Base-by-base conservation (phyloP, 2,888 invertebrate species). In the Maniola hyperantus region DNA sequence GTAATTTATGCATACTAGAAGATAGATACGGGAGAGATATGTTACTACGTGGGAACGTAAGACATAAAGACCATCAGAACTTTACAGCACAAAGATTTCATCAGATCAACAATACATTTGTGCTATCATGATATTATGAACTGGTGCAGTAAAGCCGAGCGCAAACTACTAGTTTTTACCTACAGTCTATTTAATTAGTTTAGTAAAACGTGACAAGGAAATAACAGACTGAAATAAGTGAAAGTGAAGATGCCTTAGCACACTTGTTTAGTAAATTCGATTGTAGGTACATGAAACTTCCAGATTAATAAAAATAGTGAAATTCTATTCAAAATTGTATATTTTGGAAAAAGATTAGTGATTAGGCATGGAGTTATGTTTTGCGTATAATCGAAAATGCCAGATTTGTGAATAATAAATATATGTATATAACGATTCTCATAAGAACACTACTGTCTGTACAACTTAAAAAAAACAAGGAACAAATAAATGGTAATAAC, bases 41-140 rank as follows among this genome's bases (percentile, higher is more conserved):
- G 26, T 46, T 39, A 26, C 36, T 50, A n/a, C 26, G 61, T 61
- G 55, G 39, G 61, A 34, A 20, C 10, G n/a, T 39, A 42, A 13
- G n/a, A 48, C 18, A 48, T 39, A 62, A 62, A 66, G 26, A 57
- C 57, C 11, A 42, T 7, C 20, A 42, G 58, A 58, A 63, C 55
- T 48, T 50, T 55, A 61, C 51, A 64, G 36, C 18, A 34, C 46
- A 26, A 48, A 67, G 64, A 67, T 65, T 65, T 61, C 18, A 54
- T 57, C 57, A 64, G 39, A 65, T 63, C 48, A 61, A 68, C 63
- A 66, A 66, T 64, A 64, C 39, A 26, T 65, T 42, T 61, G 46
- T 69, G 69, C 66, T 69, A 65, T 59, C 53, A 48, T 33, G 58
- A 63, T 67, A 64, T 33, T 46, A 46, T 15, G 26, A 51, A 57